Conservation (phyloP, 2,113 vertebrate species). For the Salvelinus alpinus region DNA sequence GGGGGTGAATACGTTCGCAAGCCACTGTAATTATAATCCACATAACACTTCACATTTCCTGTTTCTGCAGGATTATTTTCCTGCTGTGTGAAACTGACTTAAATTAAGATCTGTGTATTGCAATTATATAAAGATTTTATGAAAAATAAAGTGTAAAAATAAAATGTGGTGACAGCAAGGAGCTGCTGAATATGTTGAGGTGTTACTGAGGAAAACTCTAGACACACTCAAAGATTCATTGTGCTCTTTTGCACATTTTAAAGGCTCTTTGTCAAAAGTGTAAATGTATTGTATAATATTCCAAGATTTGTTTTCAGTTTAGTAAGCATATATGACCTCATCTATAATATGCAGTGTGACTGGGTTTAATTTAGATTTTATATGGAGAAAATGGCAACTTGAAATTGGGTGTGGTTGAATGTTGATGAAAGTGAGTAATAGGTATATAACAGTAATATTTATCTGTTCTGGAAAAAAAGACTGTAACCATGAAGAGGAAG, state of each 20-base stretch:
- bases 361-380: constrained; percentile 33
- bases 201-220: no score
- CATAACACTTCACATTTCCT: no score
- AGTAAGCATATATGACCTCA: no score
- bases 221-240: neutral
- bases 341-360: neutral
- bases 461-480: constrained; percentile 23
- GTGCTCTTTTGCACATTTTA: neutral
- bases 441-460: constrained; percentile 20
- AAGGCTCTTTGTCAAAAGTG: neutral
- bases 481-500: neutral
- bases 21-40: no score
- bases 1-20: no score
- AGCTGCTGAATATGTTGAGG: no score
- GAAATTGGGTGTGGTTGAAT: constrained; percentile 36
- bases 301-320: neutral
- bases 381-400: constrained; percentile 38
- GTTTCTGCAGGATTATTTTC: no score
- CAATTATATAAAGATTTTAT: no score
- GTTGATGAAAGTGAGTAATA: constrained; percentile 47
- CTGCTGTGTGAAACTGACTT: no score
- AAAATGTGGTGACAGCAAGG: no score
- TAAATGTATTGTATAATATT: neutral
- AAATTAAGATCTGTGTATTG: no score
- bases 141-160: no score